phyloP scores from a whole-genome alignment of 1,140 invertebrate species.

The Microplitis mediator region DNA sequence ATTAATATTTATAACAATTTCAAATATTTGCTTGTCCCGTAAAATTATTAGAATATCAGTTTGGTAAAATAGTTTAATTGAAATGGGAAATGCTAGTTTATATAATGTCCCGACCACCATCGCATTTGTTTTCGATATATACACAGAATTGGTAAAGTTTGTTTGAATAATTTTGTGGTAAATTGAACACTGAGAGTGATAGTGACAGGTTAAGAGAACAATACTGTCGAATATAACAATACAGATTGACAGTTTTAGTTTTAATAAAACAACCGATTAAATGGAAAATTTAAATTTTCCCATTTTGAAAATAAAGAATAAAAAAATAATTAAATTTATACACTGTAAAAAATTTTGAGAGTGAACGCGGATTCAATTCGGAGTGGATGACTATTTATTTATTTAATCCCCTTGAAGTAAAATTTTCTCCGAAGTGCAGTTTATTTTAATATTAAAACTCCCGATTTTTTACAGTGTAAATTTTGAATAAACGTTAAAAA shows the following conservation, averaged over 20 bases:
- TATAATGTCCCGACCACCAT: neutral
- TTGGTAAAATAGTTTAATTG: neutral
- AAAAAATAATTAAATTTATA: neutral
- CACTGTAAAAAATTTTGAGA: neutral
- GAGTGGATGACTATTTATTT: too few relatives aligned
- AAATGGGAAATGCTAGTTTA: neutral
- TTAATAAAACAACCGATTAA: slow-evolving; percentile 30
- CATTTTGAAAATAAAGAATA: too few relatives aligned
- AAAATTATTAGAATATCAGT: too few relatives aligned
- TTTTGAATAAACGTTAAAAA: neutral
- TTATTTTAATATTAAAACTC: too few relatives aligned
- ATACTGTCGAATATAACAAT: slow-evolving; percentile 1
- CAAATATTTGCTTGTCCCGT: too few relatives aligned
- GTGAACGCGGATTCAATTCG: too few relatives aligned
- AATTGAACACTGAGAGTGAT: slow-evolving; percentile 23
- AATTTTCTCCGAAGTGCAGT: too few relatives aligned
- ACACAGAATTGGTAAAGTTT: slow-evolving; percentile 31
- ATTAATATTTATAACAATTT: too few relatives aligned
- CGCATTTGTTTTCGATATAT: too few relatives aligned
- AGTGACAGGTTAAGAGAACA: slow-evolving; percentile 11
- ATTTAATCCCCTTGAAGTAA: too few relatives aligned
- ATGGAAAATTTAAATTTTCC: too few relatives aligned
- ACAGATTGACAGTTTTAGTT: neutral
- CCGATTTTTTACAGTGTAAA: too few relatives aligned
- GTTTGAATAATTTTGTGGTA: slow-evolving; percentile 34